Evolutionary conservation across 2,797 vertebrate genomes (phyloP).

Genomic region (Poecile montanus): DNA sequence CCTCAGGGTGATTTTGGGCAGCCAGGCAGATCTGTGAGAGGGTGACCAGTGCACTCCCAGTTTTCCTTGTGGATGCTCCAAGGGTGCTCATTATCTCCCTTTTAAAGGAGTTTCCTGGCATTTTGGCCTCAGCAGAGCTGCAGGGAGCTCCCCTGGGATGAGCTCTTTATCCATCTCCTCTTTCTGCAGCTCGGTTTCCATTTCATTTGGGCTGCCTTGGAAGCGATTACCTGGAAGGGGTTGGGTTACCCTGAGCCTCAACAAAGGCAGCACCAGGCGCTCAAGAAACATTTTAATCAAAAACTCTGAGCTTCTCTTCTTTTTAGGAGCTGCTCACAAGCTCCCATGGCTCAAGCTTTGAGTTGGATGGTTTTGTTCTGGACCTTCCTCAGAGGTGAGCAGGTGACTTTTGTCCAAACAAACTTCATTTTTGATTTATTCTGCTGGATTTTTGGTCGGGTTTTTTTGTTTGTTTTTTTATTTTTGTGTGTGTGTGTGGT

Average conservation of each 20-base stretch:
- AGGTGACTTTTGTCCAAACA: background rate
- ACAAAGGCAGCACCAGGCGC: background rate
- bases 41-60: fast-evolving
- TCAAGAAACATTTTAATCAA: background rate
- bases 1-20: background rate
- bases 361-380: constrained; percentile 1
- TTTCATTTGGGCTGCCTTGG: constrained; percentile 20
- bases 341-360: constrained; percentile 40
- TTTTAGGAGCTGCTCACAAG: background rate
- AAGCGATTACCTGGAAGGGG: background rate
- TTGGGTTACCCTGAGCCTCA: constrained; percentile 29
- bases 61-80: fast-evolving
- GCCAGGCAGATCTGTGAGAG: background rate
- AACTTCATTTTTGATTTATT: fast-evolving
- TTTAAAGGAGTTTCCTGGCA: background rate
- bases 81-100: fast-evolving
- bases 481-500: too few species aligned
- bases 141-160: background rate
- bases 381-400: constrained; percentile 40
- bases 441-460: background rate
- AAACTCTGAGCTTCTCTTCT: background rate
- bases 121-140: background rate
- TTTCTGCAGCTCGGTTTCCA: background rate
- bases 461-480: too few species aligned
- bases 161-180: background rate